These are phyloP conservation scores for Labeo catla DNA, from an alignment of 2,113 vertebrate species.

Conservation along the genomic window DNA sequence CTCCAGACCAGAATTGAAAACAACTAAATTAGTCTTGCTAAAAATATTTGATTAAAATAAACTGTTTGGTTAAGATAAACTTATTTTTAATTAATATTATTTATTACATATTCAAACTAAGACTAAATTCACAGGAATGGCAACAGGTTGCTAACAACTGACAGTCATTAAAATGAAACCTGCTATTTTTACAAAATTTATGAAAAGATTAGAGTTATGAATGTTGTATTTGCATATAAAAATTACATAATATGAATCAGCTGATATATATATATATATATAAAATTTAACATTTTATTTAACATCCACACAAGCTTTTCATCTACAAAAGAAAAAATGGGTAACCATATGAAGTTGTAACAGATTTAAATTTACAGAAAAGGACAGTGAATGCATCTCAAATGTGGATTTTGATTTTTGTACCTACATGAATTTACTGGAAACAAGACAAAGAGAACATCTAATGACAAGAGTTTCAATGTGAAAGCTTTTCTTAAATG, in stretches of 20 bases:
- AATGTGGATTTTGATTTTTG: neutral
- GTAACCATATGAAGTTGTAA: neutral
- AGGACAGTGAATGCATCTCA: neutral
- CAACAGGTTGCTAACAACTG: constrained; percentile 13
- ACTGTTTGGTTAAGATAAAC: neutral
- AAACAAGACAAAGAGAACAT: neutral
- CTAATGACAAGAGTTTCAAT: neutral
- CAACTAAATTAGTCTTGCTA: neutral
- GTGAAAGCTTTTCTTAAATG: neutral
- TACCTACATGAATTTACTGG: neutral
- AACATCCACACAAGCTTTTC: neutral
- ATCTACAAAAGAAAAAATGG: neutral
- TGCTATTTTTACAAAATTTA: neutral
- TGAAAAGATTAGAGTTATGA: too few species aligned
- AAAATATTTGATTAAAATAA: neutral
- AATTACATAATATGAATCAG: neutral
- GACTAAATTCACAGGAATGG: neutral
- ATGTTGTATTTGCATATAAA: neutral
- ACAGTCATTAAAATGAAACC: neutral
- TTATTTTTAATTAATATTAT: neutral
- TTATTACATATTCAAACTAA: neutral
- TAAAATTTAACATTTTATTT: neutral
- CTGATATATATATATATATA: neutral
- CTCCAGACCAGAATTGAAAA: neutral
- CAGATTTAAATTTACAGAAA: neutral